These are phyloP conservation scores for Argopecten irradians DNA, from an alignment of 1,140 invertebrate species.

Conservation along the genomic window DNA sequence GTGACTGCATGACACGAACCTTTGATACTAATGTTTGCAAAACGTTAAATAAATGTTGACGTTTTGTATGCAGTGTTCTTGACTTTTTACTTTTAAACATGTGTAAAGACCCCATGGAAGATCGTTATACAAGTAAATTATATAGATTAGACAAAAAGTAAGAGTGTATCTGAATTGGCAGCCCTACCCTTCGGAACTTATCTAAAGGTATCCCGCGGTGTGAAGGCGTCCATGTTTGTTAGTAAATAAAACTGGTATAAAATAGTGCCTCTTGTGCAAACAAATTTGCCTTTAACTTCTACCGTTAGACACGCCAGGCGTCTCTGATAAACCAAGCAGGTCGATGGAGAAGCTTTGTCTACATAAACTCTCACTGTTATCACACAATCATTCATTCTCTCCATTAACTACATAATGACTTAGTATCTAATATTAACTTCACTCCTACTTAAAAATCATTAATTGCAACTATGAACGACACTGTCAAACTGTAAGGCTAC, in stretches of 20 bases:
- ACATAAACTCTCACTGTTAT: constrained; percentile 8
- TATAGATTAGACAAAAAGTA: constrained; percentile 19
- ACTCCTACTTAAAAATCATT: not conserved
- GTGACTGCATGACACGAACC: not conserved
- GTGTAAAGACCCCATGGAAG: not conserved
- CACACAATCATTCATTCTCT: not conserved
- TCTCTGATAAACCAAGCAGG: not conserved
- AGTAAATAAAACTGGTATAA: not conserved
- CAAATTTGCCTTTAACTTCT: not conserved
- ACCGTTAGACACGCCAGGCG: not conserved
- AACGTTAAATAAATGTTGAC: constrained; percentile 23
- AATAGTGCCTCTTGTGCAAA: not conserved
- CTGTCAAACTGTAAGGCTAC: too few relatives aligned
- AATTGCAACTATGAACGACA: not conserved
- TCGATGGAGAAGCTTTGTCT: not conserved
- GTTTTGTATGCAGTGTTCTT: constrained; percentile 10
- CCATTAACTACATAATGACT: not conserved
- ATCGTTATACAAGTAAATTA: not conserved
- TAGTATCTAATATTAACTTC: not conserved
- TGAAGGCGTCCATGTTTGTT: constrained; percentile 15
- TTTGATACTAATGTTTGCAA: constrained; percentile 12
- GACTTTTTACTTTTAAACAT: constrained; percentile 1
- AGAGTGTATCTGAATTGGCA: not conserved
- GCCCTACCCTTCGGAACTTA: constrained; percentile 19
- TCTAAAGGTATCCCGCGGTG: not conserved